Base-by-base conservation (phyloP, 2,797 vertebrate genomes). In the Moxostoma hubbsi region DNA sequence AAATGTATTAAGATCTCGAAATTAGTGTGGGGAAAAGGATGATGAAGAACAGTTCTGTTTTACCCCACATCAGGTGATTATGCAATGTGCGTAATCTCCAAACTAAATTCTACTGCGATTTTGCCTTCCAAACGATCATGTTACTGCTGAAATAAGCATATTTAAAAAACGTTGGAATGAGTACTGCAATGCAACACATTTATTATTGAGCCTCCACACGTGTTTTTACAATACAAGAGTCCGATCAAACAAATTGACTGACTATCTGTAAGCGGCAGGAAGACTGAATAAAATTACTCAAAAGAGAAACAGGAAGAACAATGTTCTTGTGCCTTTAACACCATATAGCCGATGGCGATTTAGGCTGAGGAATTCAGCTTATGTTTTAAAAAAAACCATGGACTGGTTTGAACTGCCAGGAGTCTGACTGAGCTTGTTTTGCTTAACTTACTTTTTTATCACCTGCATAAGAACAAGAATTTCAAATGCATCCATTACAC, bases 401-500 rank as follows among this genome's bases (percentile, higher is more conserved):
- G 80, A 86, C 57, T 72, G 75, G 72, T 64, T 80, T 57, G 89
- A 89, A 88, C 87, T 77, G 45, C 80, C 73, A 57, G 79, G 81
- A 82, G 83, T 83, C 67, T 84, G 87, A 88, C 81, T 88, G 89
- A 91, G 90, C 81, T 80, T 18, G 73, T 78, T 84, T 24, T 1
- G 24, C 24, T 24, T 24, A 24, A 24, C 24, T 24, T 24, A 1
- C 2, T 24, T 87, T 85, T 81, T 84, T 18, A 7, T 81, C 62
- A 81, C 80, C 84, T 73, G 59, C 46, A 83, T 82, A 72, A 81
- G 46, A 73, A 75, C 79, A 45, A 79, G 77, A 49, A 83, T 86
- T 89, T 93, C 87, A 92, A 90, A 89, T 81, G 9, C 88, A 80
- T 87, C 88, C 88, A 92, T 92, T 90, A 89, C 90, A 91, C 83